phyloP scores from a whole-genome alignment of 2,113 vertebrate genomes.

The Laterallus jamaicensis region DNA sequence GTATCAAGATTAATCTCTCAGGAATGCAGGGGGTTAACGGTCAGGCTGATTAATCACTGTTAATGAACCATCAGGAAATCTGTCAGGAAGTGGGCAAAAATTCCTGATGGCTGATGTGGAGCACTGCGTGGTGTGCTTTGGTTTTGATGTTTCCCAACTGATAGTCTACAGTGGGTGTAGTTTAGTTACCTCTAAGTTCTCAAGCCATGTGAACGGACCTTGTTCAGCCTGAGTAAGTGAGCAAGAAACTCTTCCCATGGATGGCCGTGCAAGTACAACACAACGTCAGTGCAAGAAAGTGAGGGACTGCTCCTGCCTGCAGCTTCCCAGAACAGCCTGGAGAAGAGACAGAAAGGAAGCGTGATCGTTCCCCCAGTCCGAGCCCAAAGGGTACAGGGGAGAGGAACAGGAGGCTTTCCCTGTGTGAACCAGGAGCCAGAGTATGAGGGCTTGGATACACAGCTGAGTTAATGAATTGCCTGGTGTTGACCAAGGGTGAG shows the following conservation, averaged over 20 bases:
- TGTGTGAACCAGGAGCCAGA: background rate
- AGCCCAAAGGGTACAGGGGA: background rate
- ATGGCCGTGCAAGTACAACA: fast-evolving
- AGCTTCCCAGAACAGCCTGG: slow-evolving; percentile 1
- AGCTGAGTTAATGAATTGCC: slow-evolving; percentile 50
- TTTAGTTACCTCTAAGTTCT: slow-evolving; percentile 4
- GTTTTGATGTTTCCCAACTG: slow-evolving; percentile 53
- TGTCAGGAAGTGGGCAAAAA: slow-evolving; percentile 72
- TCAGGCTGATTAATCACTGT: slow-evolving; percentile 68
- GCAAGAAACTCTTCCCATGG: background rate
- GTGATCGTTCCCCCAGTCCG: fast-evolving
- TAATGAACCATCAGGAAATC: slow-evolving; percentile 73
- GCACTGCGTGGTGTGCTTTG: slow-evolving; percentile 42
- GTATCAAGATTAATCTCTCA: slow-evolving; percentile 67
- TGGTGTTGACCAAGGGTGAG: slow-evolving; percentile 42
- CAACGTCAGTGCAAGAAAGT: background rate
- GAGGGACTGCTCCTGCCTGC: background rate
- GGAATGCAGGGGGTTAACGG: slow-evolving; percentile 78
- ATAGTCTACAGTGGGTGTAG: background rate
- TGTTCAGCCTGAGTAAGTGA: background rate
- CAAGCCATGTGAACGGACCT: background rate
- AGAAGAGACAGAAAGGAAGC: background rate
- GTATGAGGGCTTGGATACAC: background rate
- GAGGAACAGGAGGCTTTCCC: background rate
- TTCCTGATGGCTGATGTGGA: slow-evolving; percentile 73